A percentile compares a stretch with the other conserved stretches of the same genome.
These are phyloP conservation scores for Eufriesea mexicana DNA, from an alignment of 1,140 invertebrate genomes.

Conservation along the genomic window DNA sequence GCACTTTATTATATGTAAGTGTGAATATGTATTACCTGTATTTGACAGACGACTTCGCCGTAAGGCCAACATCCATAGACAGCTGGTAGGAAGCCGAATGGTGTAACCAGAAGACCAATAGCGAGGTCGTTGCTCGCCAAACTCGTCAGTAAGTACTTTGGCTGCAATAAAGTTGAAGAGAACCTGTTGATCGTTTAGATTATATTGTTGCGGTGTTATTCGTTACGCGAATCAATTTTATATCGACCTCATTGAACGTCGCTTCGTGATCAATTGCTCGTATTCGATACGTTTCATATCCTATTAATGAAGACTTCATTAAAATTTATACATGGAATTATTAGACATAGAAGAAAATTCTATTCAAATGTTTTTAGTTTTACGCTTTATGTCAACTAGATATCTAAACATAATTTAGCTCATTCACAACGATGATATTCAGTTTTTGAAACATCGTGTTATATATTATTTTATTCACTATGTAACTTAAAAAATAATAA, in stretches of 20 bases:
- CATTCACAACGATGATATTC: no score
- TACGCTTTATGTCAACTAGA: no score
- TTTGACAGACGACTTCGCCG: conserved; percentile 93
- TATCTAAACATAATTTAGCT: no score
- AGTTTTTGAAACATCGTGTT: no score
- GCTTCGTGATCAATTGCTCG: not conserved
- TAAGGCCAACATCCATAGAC: conserved; percentile 94
- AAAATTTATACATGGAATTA: not conserved
- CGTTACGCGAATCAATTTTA: conserved; percentile 3
- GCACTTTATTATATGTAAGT: not conserved
- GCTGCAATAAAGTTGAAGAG: conserved; percentile 84
- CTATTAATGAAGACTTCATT: not conserved
- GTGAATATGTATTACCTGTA: conserved; percentile 86
- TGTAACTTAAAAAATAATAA: no score
- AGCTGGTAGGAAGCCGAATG: conserved; percentile 90
- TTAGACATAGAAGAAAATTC: no score
- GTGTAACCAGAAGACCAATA: conserved; percentile 91
- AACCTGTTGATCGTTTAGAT: conserved; percentile 64
- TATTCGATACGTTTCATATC: not conserved
- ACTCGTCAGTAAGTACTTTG: conserved; percentile 91
- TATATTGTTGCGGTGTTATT: conserved; percentile 35
- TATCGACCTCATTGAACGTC: not conserved
- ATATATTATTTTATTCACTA: no score
- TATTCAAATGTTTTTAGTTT: no score
- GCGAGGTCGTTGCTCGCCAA: conserved; percentile 92